These are phyloP conservation scores for Drosophila kanapiae DNA, from an alignment of 1,140 invertebrate genomes.

Conservation along the genomic window DNA sequence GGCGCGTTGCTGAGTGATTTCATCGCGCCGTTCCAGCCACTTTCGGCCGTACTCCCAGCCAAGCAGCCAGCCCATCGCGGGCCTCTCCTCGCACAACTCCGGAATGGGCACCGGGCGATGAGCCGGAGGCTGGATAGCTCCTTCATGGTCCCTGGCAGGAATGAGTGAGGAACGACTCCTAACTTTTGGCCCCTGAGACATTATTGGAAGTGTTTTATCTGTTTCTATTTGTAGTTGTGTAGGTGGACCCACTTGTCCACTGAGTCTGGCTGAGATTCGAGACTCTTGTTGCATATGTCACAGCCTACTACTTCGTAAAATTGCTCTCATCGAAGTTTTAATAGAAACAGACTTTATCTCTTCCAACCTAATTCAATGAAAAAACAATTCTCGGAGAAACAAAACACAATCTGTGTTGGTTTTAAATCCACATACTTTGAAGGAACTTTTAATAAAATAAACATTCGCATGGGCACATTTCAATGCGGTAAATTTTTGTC, in stretches of 20 bases:
- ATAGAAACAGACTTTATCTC: too few relatives aligned
- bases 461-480: too few relatives aligned
- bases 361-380: too few relatives aligned
- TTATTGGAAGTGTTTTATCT: neutral
- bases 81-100: slow-evolving; percentile 13
- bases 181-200: neutral
- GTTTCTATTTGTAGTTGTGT: slow-evolving; percentile 6
- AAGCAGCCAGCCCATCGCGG: slow-evolving; percentile 25
- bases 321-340: neutral
- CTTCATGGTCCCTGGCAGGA: slow-evolving; percentile 9
- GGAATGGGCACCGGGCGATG: slow-evolving; percentile 19
- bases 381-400: too few relatives aligned
- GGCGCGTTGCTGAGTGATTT: slow-evolving; percentile 7
- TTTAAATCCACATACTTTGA: too few relatives aligned
- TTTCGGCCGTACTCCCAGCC: slow-evolving; percentile 49
- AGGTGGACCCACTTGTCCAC: neutral
- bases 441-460: too few relatives aligned
- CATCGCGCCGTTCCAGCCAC: slow-evolving; percentile 36
- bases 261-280: neutral
- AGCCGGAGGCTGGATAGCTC: slow-evolving; percentile 21
- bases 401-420: too few relatives aligned
- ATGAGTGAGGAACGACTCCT: slow-evolving; percentile 18
- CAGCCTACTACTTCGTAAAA: neutral
- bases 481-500: too few relatives aligned
- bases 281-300: neutral